Evolutionary conservation across 2,113 vertebrate genomes (phyloP).

Genomic region (Coreoperca whiteheadi): DNA sequence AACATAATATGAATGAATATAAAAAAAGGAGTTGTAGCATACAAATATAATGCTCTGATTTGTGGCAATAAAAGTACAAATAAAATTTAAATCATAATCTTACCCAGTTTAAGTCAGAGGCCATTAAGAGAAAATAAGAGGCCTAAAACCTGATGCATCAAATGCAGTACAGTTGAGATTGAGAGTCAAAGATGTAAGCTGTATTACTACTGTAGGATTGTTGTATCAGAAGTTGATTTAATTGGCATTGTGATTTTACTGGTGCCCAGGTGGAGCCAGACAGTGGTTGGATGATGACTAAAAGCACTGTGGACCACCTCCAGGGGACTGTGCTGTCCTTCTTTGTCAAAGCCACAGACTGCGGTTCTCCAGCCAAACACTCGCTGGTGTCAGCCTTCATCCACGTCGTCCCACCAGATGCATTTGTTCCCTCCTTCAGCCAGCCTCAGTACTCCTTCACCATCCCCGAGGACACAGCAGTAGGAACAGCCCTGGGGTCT

Average conservation of each 20-base stretch:
- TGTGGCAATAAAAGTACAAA: too few species aligned
- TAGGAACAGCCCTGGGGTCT: conserved; percentile 91
- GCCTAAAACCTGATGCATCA: not conserved
- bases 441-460: conserved; percentile 96
- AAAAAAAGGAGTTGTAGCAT: not conserved
- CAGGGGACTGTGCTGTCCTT: conserved; percentile 94
- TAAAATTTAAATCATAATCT: too few species aligned
- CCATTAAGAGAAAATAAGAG: not conserved
- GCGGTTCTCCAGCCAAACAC: conserved; percentile 91
- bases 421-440: conserved; percentile 90
- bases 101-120: not conserved
- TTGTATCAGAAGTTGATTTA: not conserved
- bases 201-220: not conserved
- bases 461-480: conserved; percentile 89
- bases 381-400: conserved; percentile 96
- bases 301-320: conserved; percentile 91
- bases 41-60: too few species aligned
- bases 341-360: conserved; percentile 96
- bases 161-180: not conserved
- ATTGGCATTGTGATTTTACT: not conserved
- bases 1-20: not conserved
- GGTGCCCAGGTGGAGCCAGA: conserved; percentile 87
- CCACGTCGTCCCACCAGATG: conserved; percentile 93
- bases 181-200: not conserved
- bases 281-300: conserved; percentile 98